Conservation (phyloP, 37 sponge, comb jelly and placozoan genomes). For the Agelas oroides region DNA sequence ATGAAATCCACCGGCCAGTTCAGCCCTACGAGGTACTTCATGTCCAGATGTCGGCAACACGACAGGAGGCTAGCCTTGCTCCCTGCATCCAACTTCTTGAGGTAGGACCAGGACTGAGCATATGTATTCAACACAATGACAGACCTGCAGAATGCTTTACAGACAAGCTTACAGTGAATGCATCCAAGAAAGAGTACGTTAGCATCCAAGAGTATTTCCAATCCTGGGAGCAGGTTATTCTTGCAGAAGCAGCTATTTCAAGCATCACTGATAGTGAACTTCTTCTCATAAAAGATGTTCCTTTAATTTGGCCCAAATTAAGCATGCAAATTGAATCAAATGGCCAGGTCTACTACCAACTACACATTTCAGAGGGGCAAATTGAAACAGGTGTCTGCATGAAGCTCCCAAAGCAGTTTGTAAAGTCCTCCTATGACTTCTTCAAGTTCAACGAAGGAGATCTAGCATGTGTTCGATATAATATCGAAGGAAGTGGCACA, state of each 20-base stretch:
- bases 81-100: conserved; percentile 49
- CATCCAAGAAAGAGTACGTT: conserved; percentile 23
- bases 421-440: conserved; percentile 14
- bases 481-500: background rate
- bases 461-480: conserved; percentile 16
- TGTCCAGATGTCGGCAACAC: conserved; percentile 19
- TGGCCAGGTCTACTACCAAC: conserved; percentile 18
- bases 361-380: background rate
- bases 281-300: conserved; percentile 31
- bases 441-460: conserved; percentile 23
- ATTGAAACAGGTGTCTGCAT: background rate
- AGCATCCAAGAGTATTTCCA: conserved; percentile 30
- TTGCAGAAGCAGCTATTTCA: conserved; percentile 38
- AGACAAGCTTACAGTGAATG: background rate
- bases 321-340: background rate
- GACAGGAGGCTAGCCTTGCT: background rate
- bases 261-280: conserved; percentile 38
- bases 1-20: conserved; percentile 8
- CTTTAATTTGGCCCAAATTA: conserved; percentile 28
- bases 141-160: conserved; percentile 45
- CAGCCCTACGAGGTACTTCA: conserved; percentile 27
- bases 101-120: conserved; percentile 38
- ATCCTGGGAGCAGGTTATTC: conserved; percentile 43
- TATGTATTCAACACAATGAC: conserved; percentile 61
- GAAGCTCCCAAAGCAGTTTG: background rate